Evolutionary conservation across 2,113 vertebrate species (phyloP).

Genomic region (Xiphophorus hellerii): DNA sequence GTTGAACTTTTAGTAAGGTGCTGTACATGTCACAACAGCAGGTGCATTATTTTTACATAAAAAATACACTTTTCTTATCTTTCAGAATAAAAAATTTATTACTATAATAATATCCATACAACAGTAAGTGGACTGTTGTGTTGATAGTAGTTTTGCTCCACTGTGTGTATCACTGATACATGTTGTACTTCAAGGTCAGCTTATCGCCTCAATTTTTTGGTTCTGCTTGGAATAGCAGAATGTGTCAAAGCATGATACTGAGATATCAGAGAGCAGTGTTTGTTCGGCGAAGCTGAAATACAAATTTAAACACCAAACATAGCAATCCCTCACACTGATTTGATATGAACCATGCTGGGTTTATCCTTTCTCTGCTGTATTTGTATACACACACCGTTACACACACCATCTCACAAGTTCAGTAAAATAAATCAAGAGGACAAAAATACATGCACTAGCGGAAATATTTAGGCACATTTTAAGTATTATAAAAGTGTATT

Average conservation of each 20-base stretch:
- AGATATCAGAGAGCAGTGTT: slow-evolving; percentile 30
- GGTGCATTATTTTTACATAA: neutral
- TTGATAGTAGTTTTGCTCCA: slow-evolving; percentile 20
- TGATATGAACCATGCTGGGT: slow-evolving; percentile 36
- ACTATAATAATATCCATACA: slow-evolving; percentile 13
- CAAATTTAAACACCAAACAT: slow-evolving; percentile 48
- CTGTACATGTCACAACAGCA: neutral
- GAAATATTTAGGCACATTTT: neutral
- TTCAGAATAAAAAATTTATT: neutral
- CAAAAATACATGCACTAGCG: neutral
- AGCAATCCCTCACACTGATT: slow-evolving; percentile 47
- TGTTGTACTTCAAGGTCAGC: slow-evolving; percentile 34
- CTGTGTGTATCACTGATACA: slow-evolving; percentile 23
- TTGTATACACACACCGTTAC: slow-evolving; percentile 13
- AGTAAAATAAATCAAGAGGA: slow-evolving; percentile 5
- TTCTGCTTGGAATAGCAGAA: slow-evolving; percentile 43
- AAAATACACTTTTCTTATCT: neutral
- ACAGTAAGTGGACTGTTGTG: neutral
- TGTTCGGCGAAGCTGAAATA: slow-evolving; percentile 42
- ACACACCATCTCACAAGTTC: slow-evolving; percentile 10
- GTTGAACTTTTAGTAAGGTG: neutral
- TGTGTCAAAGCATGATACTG: slow-evolving; percentile 57
- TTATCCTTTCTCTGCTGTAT: slow-evolving; percentile 45
- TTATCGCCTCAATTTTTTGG: slow-evolving; percentile 36
- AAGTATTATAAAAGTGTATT: neutral